Percentiles rank a stretch among this genome's conserved stretches.
Evolutionary conservation across 2,888 invertebrate species (phyloP).

Genomic region (Fragum sueziense): DNA sequence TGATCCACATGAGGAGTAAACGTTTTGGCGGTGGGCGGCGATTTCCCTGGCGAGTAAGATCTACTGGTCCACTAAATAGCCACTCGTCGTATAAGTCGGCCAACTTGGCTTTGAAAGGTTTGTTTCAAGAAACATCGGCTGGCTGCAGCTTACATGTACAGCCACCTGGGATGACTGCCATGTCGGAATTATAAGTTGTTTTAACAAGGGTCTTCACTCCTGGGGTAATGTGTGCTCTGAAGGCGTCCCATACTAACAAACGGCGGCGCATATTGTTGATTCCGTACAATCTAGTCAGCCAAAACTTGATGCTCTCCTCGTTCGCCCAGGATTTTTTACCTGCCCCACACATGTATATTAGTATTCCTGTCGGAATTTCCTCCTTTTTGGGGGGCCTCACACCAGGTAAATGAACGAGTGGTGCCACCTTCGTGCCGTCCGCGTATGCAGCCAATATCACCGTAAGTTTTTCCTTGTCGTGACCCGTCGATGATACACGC

Average conservation of each 20-base stretch:
- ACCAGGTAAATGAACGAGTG: conserved; percentile 25
- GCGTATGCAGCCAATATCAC: too few species aligned
- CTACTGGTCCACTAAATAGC: neutral
- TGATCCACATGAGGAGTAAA: neutral
- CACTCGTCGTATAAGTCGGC: neutral
- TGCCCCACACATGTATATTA: too few species aligned
- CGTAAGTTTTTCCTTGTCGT: too few species aligned
- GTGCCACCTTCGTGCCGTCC: conserved; percentile 37
- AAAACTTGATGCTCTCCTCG: neutral
- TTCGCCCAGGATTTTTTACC: neutral
- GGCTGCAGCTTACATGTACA: too few species aligned
- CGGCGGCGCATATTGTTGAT: neutral
- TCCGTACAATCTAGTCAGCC: too few species aligned
- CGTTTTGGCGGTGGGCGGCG: neutral
- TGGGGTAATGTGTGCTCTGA: conserved; percentile 11
- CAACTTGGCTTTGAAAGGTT: neutral
- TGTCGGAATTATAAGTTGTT: neutral
- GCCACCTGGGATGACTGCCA: conserved; percentile 1
- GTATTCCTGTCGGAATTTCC: neutral
- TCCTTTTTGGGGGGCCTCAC: conserved; percentile 12
- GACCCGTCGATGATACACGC: conserved; percentile 6
- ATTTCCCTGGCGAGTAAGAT: neutral
- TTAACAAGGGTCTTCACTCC: too few species aligned
- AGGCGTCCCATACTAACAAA: conserved; percentile 34
- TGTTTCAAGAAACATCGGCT: too few species aligned